Conservation (phyloP, 2,888 invertebrate genomes). For the Blomia tropicalis region DNA sequence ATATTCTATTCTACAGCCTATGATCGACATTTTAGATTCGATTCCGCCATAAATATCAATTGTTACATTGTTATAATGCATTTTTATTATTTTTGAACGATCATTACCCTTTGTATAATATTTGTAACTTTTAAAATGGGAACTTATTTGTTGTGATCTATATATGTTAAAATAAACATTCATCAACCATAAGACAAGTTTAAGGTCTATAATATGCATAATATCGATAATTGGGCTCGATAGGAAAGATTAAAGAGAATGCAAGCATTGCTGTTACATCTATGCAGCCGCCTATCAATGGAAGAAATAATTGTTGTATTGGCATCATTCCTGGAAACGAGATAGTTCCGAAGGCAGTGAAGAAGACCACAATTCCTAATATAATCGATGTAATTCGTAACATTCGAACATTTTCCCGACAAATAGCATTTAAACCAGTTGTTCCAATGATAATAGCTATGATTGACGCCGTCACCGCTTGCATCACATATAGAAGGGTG, state of each 20-base stretch:
- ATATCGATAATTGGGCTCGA: too few species aligned
- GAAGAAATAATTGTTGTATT: not conserved
- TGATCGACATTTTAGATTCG: constrained; percentile 23
- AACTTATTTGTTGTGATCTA: too few species aligned
- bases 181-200: too few species aligned
- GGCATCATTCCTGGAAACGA: not conserved
- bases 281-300: not conserved
- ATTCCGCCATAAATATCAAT: constrained; percentile 15
- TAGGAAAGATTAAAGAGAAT: not conserved
- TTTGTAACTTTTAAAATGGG: too few species aligned
- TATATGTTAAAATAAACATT: too few species aligned
- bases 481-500: not conserved
- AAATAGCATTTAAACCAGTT: not conserved
- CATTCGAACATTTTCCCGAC: not conserved
- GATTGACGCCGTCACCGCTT: not conserved
- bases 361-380: not conserved
- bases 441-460: not conserved
- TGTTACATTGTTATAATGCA: not conserved
- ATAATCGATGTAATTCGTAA: not conserved
- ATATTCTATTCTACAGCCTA: constrained; percentile 20
- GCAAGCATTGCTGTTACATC: not conserved
- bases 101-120: too few species aligned
- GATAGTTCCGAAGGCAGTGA: not conserved
- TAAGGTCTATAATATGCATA: too few species aligned
- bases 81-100: not conserved